These are phyloP conservation scores for Dryadula phaetusa DNA, from an alignment of 2,888 invertebrate genomes.

Conservation along the genomic window DNA sequence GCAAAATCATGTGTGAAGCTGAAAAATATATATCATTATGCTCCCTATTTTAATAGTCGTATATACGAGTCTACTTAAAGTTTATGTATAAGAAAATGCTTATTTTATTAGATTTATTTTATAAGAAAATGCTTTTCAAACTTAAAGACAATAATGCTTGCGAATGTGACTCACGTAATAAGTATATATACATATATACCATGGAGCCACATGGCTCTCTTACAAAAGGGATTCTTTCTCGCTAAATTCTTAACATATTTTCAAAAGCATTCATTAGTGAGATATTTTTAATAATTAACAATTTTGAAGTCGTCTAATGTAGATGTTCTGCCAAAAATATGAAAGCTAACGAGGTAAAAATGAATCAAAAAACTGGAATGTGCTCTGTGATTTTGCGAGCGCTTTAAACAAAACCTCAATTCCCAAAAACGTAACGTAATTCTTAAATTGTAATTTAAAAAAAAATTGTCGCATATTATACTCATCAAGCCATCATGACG, in stretches of 20 bases:
- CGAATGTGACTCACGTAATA: background rate
- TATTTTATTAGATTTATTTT: too few relatives aligned
- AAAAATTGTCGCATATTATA: background rate
- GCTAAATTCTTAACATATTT: conserved; percentile 6
- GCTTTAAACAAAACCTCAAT: conserved; percentile 4
- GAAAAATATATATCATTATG: too few relatives aligned
- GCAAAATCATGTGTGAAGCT: too few relatives aligned
- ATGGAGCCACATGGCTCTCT: too few relatives aligned
- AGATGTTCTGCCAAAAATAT: conserved; percentile 4
- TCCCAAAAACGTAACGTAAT: background rate
- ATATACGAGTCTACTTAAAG: too few relatives aligned
- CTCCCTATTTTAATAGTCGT: too few relatives aligned
- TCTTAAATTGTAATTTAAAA: background rate
- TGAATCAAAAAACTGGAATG: conserved; percentile 11
- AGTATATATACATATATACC: too few relatives aligned
- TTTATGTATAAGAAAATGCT: too few relatives aligned
- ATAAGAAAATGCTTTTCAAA: background rate
- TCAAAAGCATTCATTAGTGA: conserved; percentile 5
- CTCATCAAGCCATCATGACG: background rate
- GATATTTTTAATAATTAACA: conserved; percentile 9
- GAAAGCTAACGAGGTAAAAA: conserved; percentile 22
- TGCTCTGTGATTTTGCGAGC: conserved; percentile 15
- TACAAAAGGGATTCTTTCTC: background rate
- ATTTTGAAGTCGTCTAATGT: conserved; percentile 2
- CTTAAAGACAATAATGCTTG: background rate